Base-by-base conservation (phyloP, 1,140 invertebrate species). In the Heterodera schachtii region DNA sequence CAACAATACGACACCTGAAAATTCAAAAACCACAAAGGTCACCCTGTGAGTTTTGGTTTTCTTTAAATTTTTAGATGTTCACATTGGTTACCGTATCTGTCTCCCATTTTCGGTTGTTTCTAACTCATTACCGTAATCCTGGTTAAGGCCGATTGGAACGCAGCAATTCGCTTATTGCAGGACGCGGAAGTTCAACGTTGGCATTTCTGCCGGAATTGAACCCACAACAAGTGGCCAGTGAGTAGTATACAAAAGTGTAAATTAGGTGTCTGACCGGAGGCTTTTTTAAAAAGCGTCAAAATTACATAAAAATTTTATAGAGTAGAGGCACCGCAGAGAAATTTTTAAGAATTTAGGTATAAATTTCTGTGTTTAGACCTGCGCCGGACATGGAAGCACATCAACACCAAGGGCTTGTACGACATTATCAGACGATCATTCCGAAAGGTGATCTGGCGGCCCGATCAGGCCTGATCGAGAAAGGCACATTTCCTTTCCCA, bases 371-470 rank as follows among this genome's bases (percentile, higher is more conserved):
- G 47, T 3, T 11, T 31, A 78, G 76, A 69, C 70, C 70, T 78
- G 21, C 60, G 77, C 21, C 77, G 69, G 57, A 76, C 71, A 19
- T 84, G 83, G 83, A 86, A 75, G 44, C 84, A 83, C 77, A 86
- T 84, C n/a, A 78, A 86, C 82, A 86, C 84, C 9, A 86, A 86
- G 73, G 84, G 84, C n/a, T 74, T 84, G 31, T 64, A 60, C 19
- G 77, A 76, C 60, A 83, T 84, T 6, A 69, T 84, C 60, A 66
- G 80, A 43, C 67, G 83, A 16, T 87, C 78, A 31, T 84, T 86
- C 76, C 57, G 81, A 66, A 77, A 84, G 74, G 85, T 86, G 44
- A 67, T 52, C 13, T 76, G 44, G 69, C 13, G 13, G 16, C 11
- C 57, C 1, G 16, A 64, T 3, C 52, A 16, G 52, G 2, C 9